Percentiles rank a stretch among this genome's conserved stretches.
phyloP scores from a whole-genome alignment of 2,797 vertebrate species.

The Jordanella pulchra region DNA sequence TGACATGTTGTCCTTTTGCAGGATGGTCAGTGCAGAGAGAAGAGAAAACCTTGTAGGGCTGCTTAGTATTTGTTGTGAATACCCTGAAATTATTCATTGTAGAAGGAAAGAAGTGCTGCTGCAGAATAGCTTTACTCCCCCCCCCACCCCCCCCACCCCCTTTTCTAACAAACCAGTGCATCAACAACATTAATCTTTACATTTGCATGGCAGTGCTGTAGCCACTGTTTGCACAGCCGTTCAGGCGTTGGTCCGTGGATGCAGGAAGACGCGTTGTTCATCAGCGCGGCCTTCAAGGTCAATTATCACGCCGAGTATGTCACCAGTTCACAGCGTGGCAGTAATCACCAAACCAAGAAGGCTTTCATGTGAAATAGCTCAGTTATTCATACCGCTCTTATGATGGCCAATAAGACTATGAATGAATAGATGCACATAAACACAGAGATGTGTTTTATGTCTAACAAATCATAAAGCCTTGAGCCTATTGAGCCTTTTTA shows the following conservation, averaged over 20 bases:
- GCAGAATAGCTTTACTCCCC: background rate
- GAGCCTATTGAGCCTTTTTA: no score
- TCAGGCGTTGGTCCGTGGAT: background rate
- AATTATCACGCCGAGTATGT: constrained; percentile 41
- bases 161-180: background rate
- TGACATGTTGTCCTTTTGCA: constrained; percentile 64
- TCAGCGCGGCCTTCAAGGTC: constrained; percentile 35
- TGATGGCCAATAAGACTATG: constrained; percentile 37
- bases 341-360: constrained; percentile 42
- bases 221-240: background rate
- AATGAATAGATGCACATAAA: background rate
- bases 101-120: background rate
- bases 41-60: constrained; percentile 47
- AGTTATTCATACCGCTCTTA: constrained; percentile 55
- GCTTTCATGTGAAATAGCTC: constrained; percentile 61
- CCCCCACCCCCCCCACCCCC: no score
- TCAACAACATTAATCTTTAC: background rate
- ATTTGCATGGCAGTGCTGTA: background rate
- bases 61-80: constrained; percentile 46
- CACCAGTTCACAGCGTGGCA: constrained; percentile 27
- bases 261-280: background rate
- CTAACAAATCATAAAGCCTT: constrained; percentile 37
- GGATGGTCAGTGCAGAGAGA: constrained; percentile 49
- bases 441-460: background rate
- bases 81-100: constrained; percentile 33